A percentile compares a stretch with the other conserved stretches of the same genome.
phyloP scores from a whole-genome alignment of 2,888 invertebrate genomes.

The Erebia epiphron region DNA sequence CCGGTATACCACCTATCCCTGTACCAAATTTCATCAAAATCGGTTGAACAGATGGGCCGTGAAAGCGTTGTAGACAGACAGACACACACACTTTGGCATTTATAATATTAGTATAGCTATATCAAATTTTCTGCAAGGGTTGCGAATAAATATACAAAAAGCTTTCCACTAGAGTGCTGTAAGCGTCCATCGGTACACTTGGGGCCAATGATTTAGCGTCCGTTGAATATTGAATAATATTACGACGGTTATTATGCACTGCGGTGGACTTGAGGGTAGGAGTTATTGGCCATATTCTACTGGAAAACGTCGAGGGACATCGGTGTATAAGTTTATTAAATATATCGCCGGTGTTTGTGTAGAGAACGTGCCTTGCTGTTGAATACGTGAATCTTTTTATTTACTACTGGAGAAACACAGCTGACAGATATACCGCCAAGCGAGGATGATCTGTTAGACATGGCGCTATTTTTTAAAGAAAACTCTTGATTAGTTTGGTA shows the following conservation, averaged over 20 bases:
- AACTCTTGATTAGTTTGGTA: slow-evolving; percentile 93
- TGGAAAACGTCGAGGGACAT: not conserved
- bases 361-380: not conserved
- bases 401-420: too few species aligned
- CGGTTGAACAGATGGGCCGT: too few species aligned
- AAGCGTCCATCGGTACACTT: not conserved
- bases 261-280: not conserved
- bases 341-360: not conserved
- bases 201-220: slow-evolving; percentile 1
- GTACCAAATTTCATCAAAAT: too few species aligned
- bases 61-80: too few species aligned
- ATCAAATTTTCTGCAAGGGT: not conserved
- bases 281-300: not conserved
- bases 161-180: not conserved
- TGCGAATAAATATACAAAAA: slow-evolving; percentile 2
- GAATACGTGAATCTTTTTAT: too few species aligned
- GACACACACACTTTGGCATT: too few species aligned
- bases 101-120: not conserved
- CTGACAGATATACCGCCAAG: too few species aligned
- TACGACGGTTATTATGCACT: not conserved
- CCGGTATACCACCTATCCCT: too few species aligned
- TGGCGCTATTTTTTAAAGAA: slow-evolving; percentile 97
- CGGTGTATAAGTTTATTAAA: not conserved
- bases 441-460: slow-evolving; percentile 98
- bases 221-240: not conserved